Evolutionary conservation across 2,797 vertebrate genomes (phyloP).

Genomic region (Mus spretus): DNA sequence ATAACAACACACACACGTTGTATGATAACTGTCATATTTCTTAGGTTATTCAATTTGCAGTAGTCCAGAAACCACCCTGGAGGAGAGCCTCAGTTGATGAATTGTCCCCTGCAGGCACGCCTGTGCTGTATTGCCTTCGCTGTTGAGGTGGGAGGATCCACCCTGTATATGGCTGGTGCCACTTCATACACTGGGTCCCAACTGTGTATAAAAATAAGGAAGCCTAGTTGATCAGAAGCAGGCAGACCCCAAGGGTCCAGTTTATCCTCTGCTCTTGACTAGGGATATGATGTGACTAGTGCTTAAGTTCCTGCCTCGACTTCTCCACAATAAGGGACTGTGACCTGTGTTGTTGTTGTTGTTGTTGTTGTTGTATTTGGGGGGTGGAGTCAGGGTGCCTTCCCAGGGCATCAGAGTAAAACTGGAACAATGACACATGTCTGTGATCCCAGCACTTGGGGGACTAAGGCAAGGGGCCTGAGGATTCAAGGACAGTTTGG

Average conservation of each 20-base stretch:
- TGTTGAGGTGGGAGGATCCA: neutral
- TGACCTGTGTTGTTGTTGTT: neutral
- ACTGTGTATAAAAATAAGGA: neutral
- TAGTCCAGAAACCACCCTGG: neutral
- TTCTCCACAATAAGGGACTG: neutral
- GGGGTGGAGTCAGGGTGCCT: neutral
- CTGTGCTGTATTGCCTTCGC: neutral
- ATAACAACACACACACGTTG: neutral
- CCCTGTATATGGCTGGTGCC: no score
- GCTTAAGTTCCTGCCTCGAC: neutral
- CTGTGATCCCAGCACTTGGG: neutral
- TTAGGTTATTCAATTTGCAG: neutral
- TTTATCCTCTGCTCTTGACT: neutral
- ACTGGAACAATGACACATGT: neutral
- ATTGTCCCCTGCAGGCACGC: rapidly evolving
- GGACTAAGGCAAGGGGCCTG: neutral
- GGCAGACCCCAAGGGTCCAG: neutral
- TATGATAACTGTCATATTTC: neutral
- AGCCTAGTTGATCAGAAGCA: neutral
- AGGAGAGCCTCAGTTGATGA: neutral
- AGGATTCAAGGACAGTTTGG: neutral
- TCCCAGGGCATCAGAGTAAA: neutral
- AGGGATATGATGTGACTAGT: no score
- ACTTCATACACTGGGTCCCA: neutral
- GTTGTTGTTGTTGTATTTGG: neutral